Evolutionary conservation across 2,888 invertebrate genomes (phyloP).

Genomic region (Norana najaformis): DNA sequence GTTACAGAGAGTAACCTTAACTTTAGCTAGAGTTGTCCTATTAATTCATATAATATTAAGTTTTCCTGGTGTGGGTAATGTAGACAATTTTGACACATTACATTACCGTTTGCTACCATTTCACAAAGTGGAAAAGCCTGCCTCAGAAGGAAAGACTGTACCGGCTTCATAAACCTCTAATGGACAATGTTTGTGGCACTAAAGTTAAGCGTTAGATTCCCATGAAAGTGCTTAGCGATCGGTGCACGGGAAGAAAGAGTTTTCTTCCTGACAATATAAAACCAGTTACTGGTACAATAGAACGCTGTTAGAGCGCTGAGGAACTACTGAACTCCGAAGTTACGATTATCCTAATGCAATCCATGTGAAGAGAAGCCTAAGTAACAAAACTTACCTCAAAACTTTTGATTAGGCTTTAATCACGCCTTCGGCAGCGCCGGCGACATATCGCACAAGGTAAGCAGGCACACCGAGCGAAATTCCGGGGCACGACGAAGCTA

Average conservation of each 20-base stretch:
- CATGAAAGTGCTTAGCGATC: neutral
- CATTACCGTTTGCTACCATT: neutral
- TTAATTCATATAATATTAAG: neutral
- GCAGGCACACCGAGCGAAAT: neutral
- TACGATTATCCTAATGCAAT: neutral
- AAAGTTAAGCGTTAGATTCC: too few species aligned
- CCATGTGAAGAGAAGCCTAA: neutral
- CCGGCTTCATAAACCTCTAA: neutral
- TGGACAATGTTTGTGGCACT: neutral
- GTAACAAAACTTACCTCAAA: neutral
- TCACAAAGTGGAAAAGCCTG: too few species aligned
- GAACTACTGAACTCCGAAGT: neutral
- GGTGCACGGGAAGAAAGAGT: neutral
- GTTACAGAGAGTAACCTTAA: neutral
- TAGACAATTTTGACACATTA: neutral
- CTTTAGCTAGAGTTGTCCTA: neutral
- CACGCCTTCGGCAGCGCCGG: too few species aligned
- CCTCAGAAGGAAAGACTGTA: too few species aligned
- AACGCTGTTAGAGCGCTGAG: neutral
- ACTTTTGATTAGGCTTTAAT: too few species aligned
- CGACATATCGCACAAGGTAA: too few species aligned
- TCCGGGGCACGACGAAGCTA: neutral
- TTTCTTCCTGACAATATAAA: neutral
- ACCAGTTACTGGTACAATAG: neutral
- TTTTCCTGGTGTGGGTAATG: neutral